A percentile compares a stretch with the other conserved stretches of the same genome.
These are phyloP conservation scores for Trachurus trachurus DNA, from an alignment of 2,797 vertebrate species.

Conservation along the genomic window DNA sequence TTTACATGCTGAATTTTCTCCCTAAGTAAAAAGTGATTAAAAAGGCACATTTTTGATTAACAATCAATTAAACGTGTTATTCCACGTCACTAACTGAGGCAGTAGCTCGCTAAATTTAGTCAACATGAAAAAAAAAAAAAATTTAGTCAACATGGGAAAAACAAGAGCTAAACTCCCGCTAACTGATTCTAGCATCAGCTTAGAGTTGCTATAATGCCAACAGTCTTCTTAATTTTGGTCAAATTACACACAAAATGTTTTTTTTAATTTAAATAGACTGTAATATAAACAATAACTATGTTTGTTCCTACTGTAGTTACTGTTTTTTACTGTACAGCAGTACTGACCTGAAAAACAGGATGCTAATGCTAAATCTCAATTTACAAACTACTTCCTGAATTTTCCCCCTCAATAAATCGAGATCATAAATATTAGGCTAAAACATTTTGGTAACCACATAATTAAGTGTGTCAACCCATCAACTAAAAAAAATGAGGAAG, in stretches of 20 bases:
- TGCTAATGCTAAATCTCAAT: neutral
- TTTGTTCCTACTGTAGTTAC: neutral
- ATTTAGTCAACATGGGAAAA: too few species aligned
- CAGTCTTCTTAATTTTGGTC: neutral
- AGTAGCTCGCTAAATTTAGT: neutral
- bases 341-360: neutral
- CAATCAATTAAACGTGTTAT: too few species aligned
- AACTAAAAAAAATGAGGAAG: too few species aligned
- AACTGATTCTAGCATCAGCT: neutral
- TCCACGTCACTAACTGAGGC: neutral
- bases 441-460: too few species aligned
- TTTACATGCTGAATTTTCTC: neutral
- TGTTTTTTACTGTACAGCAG: neutral
- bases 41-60: neutral
- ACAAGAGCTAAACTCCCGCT: neutral
- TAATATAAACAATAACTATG: neutral
- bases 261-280: too few species aligned
- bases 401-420: too few species aligned
- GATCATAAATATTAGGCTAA: too few species aligned
- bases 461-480: too few species aligned
- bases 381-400: too few species aligned
- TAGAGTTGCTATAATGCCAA: neutral
- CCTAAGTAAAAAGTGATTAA: neutral
- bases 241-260: too few species aligned
- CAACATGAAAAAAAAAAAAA: neutral